Evolutionary conservation across 2,797 vertebrate species (phyloP), one percentile per base, ranked within the genome.

Genomic region (Platyrinchus mystaceus): DNA sequence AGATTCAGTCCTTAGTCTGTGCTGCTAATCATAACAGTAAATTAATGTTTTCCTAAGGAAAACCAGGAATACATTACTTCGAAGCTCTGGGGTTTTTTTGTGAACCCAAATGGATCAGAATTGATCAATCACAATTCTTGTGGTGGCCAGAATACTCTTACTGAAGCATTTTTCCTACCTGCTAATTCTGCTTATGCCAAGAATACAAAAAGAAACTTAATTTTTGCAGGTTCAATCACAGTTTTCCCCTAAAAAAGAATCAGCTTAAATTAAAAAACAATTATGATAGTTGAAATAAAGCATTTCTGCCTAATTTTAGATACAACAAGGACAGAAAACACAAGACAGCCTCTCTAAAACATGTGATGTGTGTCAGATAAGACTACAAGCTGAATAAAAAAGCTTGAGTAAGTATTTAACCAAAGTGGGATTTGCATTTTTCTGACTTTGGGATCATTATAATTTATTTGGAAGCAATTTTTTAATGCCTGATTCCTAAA

Each of bases 301-400:
- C 2, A 49, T 47, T 92, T 90, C 66, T 82, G 32, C 24, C 43
- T 47, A 46, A 43, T 49, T 19, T 75, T 62, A 24, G 4, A 4
- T 14, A 79, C 76, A 36, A 32, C 19, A 73, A 79, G 36, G 47
- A 74, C 20, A 41, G 59, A 66, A 89, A 73, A 85, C 15, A 41
- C 9, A 81, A 77, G 27, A 69, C 0, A 55, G 7, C 1, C 2
- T 36, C 30, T 55, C 32, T 59, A 41, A 52, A 74, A 67, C 10
- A 32, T 0, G 1, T 7, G 10, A 30, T 18, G 3, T 6, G 7
- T 14, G 7, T 36, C 52, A 76, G 47, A 1, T 44, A 82, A 70
- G 4, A 69, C 22, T 37, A 55, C 9, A 83, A 67, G 20, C 5
- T 76, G 10, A 83, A 17, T 12, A 67, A 62, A 71, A 82, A 58